Evolutionary conservation across 2,888 invertebrate genomes (phyloP).

Genomic region (Perizoma affinitatum): DNA sequence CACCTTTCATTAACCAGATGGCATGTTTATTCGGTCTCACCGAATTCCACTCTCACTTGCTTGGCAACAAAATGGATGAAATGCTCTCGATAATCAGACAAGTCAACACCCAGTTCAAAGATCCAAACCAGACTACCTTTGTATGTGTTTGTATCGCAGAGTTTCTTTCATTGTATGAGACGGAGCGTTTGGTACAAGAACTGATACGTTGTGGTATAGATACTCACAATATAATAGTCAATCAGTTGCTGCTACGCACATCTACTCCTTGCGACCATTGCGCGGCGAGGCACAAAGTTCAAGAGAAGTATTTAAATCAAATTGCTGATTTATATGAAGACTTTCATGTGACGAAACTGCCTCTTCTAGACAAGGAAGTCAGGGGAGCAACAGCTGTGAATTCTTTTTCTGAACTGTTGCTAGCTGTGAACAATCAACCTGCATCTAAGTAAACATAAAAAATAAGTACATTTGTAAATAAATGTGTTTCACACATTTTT

Average conservation of each 20-base stretch:
- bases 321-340: slow-evolving; percentile 99
- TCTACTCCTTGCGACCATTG: slow-evolving; percentile 93
- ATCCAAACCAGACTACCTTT: slow-evolving; percentile 99
- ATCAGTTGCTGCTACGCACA: slow-evolving; percentile 93
- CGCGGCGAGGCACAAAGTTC: slow-evolving; percentile 93
- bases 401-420: slow-evolving; percentile 92
- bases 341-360: slow-evolving; percentile 97
- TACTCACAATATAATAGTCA: slow-evolving; percentile 99
- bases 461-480: no score
- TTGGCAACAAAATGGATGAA: slow-evolving; percentile 97
- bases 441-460: slow-evolving; percentile 20
- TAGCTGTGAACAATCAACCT: slow-evolving; percentile 87
- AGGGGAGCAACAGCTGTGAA: slow-evolving; percentile 93
- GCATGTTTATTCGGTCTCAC: slow-evolving; percentile 93
- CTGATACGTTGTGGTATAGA: slow-evolving; percentile 97
- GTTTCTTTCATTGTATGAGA: slow-evolving; percentile 99
- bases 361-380: slow-evolving; percentile 97
- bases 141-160: slow-evolving; percentile 99
- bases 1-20: slow-evolving; percentile 90
- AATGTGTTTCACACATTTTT: no score
- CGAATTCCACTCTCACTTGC: slow-evolving; percentile 95
- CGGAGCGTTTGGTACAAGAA: slow-evolving; percentile 98
- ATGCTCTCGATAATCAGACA: slow-evolving; percentile 96
- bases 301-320: slow-evolving; percentile 98
- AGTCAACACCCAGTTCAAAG: slow-evolving; percentile 98